Percentiles rank a stretch among this genome's conserved stretches.
These are phyloP conservation scores for Oryzias curvinotus DNA, from an alignment of 2,113 vertebrate species.

Conservation along the genomic window DNA sequence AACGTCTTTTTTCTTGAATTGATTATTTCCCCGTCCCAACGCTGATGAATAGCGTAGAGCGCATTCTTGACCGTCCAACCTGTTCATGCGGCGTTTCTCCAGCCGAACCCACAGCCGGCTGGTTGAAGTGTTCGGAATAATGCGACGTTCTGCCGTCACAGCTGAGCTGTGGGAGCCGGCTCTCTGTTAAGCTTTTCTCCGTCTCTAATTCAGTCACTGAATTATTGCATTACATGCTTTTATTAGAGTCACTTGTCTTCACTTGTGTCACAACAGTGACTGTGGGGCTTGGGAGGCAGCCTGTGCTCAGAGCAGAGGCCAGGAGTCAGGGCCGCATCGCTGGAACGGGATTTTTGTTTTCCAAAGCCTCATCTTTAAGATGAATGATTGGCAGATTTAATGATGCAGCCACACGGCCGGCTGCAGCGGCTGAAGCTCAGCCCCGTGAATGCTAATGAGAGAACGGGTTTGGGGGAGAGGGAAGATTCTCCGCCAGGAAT, in stretches of 20 bases:
- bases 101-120: slow-evolving; percentile 1
- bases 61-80: too few species aligned
- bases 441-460: slow-evolving; percentile 2
- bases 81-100: slow-evolving; percentile 2
- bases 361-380: background rate
- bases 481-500: slow-evolving; percentile 8
- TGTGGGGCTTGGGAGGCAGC: slow-evolving; percentile 23
- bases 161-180: slow-evolving; percentile 17
- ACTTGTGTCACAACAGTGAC: slow-evolving; percentile 54
- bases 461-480: background rate
- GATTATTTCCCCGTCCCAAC: too few species aligned
- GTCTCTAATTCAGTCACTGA: slow-evolving; percentile 54
- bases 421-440: slow-evolving; percentile 3
- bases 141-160: background rate
- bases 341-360: background rate
- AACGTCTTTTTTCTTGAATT: too few species aligned
- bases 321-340: slow-evolving; percentile 9
- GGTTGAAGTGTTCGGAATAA: slow-evolving; percentile 38
- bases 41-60: too few species aligned
- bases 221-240: slow-evolving; percentile 62
- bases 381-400: background rate
- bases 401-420: background rate
- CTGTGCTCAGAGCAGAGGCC: slow-evolving; percentile 22
- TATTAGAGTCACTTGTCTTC: slow-evolving; percentile 68
- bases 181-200: slow-evolving; percentile 22